Percentiles rank a stretch among this genome's conserved stretches.
phyloP scores from a whole-genome alignment of 2,888 invertebrate species.

The Acleris literana region DNA sequence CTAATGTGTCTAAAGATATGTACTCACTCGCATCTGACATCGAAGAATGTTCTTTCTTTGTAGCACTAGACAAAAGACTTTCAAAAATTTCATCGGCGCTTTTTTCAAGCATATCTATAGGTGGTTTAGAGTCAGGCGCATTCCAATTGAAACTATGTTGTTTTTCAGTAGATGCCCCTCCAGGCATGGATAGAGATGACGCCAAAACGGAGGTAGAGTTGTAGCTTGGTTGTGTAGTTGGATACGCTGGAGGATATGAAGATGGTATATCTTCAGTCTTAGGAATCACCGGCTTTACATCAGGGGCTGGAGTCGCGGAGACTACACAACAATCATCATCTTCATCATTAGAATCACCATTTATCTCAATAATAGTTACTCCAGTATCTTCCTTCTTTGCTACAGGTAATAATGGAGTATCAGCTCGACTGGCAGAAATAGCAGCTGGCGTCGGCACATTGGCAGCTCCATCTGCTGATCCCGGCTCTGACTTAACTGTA shows the following conservation, averaged over 20 bases:
- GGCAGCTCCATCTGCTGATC: slow-evolving; percentile 39
- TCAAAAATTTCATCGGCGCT: slow-evolving; percentile 79
- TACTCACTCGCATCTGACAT: slow-evolving; percentile 82
- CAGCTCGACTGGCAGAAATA: slow-evolving; percentile 30
- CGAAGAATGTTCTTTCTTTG: slow-evolving; percentile 67
- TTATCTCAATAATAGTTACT: slow-evolving; percentile 74
- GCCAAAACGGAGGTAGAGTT: slow-evolving; percentile 44
- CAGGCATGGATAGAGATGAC: slow-evolving; percentile 47
- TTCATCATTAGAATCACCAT: slow-evolving; percentile 77
- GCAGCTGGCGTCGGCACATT: slow-evolving; percentile 5
- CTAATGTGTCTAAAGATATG: slow-evolving; percentile 85
- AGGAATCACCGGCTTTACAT: slow-evolving; percentile 69
- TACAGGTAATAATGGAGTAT: slow-evolving; percentile 59
- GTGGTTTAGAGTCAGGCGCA: slow-evolving; percentile 74
- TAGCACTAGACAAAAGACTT: slow-evolving; percentile 67
- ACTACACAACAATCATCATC: slow-evolving; percentile 80
- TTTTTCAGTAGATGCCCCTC: slow-evolving; percentile 65
- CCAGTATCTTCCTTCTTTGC: slow-evolving; percentile 66
- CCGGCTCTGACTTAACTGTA: slow-evolving; percentile 68
- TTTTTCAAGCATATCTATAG: slow-evolving; percentile 71
- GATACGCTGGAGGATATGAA: slow-evolving; percentile 56
- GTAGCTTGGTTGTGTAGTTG: slow-evolving; percentile 54
- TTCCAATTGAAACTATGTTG: slow-evolving; percentile 80
- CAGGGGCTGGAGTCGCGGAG: slow-evolving; percentile 73
- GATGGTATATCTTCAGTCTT: slow-evolving; percentile 61